Percentiles rank a stretch among this genome's conserved stretches.
phyloP scores from a whole-genome alignment of 2,113 vertebrate genomes.

The Burhinus oedicnemus region DNA sequence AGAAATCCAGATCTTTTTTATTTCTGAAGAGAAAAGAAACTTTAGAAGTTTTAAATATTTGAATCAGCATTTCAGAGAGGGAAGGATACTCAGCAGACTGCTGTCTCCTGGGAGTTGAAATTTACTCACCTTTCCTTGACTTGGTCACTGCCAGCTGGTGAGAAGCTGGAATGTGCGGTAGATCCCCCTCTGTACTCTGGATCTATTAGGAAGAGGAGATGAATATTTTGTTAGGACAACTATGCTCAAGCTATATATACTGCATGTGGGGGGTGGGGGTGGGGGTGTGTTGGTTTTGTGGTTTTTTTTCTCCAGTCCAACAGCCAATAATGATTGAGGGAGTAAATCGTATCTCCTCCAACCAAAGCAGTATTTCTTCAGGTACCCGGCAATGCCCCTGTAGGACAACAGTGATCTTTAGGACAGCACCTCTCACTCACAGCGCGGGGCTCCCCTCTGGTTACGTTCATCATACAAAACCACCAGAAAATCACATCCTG shows the following conservation, averaged over 20 bases:
- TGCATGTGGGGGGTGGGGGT: background rate
- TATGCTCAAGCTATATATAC: background rate
- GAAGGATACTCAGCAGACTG: background rate
- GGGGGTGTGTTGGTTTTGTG: background rate
- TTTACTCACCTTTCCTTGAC: slow-evolving; percentile 78
- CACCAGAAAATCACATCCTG: background rate
- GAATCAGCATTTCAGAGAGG: background rate
- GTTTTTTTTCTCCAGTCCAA: background rate
- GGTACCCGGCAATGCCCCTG: background rate
- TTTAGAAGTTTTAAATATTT: slow-evolving; percentile 1
- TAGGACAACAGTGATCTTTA: background rate
- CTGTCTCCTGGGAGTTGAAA: background rate
- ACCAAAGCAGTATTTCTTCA: background rate
- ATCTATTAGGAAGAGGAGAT: slow-evolving; percentile 76
- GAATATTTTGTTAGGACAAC: slow-evolving; percentile 28
- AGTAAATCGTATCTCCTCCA: background rate
- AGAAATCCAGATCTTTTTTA: background rate
- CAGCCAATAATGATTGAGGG: background rate
- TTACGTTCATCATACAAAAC: background rate
- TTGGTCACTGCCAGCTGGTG: slow-evolving; percentile 74
- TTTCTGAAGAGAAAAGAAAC: background rate
- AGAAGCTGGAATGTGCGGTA: slow-evolving; percentile 68
- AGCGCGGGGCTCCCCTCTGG: background rate
- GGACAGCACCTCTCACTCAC: background rate
- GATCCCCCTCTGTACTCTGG: slow-evolving; percentile 91